Conservation (phyloP, 64 coral and sea anemone genomes). For the Dendronephthya gigantea region DNA sequence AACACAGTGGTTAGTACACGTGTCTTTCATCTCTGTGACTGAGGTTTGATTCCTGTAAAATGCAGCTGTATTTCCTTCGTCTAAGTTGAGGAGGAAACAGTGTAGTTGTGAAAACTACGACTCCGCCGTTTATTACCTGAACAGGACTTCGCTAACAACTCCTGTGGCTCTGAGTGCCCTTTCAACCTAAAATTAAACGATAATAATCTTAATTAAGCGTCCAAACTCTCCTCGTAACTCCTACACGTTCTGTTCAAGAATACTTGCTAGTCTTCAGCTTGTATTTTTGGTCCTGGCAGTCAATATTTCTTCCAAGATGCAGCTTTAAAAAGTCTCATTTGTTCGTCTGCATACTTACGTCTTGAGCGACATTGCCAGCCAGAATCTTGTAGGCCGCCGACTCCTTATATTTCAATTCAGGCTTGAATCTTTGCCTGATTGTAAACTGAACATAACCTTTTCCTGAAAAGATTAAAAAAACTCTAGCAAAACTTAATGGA, state of each 20-base stretch:
- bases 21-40: no score
- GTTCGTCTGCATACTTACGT: not conserved
- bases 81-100: no score
- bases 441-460: not conserved
- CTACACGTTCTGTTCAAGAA: no score
- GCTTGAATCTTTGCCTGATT: not conserved
- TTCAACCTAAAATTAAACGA: conserved; percentile 9
- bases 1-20: no score
- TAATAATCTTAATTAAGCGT: not conserved
- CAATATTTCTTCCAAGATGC: not conserved
- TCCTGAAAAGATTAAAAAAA: not conserved
- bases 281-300: no score
- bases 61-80: no score
- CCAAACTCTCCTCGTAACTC: no score
- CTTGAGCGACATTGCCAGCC: not conserved
- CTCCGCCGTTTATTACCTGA: not conserved
- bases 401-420: conserved; percentile 1
- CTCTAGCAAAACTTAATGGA: no score
- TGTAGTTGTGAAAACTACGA: no score
- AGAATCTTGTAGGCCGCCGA: not conserved
- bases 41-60: no score
- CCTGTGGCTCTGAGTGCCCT: not conserved
- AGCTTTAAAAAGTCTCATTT: no score
- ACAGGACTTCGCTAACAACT: not conserved
- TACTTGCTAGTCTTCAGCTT: not conserved